Evolutionary conservation across 2,797 vertebrate species (phyloP), one percentile per base, ranked within the genome.

Genomic region (Epinephelus coioides): DNA sequence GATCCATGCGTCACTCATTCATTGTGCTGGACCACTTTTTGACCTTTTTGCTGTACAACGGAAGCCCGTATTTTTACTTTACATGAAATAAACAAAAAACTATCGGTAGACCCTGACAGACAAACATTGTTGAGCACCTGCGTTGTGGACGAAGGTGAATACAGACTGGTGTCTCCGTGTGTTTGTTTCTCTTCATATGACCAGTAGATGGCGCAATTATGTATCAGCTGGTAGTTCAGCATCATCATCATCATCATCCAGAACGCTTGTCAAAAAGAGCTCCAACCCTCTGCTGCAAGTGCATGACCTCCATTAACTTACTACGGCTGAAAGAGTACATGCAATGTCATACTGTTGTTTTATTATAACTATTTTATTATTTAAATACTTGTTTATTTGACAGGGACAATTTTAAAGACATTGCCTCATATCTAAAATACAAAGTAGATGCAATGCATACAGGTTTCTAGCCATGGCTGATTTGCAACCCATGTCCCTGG

Each of bases 151-250:
- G 10, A 51, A 38, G 44, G n/a, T 63, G 40, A 43, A 46, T 6
- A 23, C 15, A 64, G 7, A 23, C 11, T 19, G 17, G n/a, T 47
- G 4, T 44, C 6, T 57, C 6, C 7, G 9, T 43, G 2, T 23
- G 7, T 53, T 60, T 78, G n/a, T 74, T 82, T 50, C 3, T 54
- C 6, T 59, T 0, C 5, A 46, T 61, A 69, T 50, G 3, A 64
- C 79, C 93, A 85, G 81, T 75, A 92, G 93, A 86, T 91, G 91
- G 92, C 73, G 85, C 82, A 85, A 53, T 51, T 44, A 34, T 46
- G 49, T 66, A 69, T 63, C 40, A 25, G n/a, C 54, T 68, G 50
- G n/a, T 23, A 11, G 46, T 54, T 23, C 15, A 64, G 55, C 40
- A 30, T 15, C 47, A 57, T 19, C 67, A 43, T 30, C 21, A 64